Percentiles rank a stretch among this genome's conserved stretches.
phyloP scores from a whole-genome alignment of 2,113 vertebrate genomes.

The Turdus rufiventris region DNA sequence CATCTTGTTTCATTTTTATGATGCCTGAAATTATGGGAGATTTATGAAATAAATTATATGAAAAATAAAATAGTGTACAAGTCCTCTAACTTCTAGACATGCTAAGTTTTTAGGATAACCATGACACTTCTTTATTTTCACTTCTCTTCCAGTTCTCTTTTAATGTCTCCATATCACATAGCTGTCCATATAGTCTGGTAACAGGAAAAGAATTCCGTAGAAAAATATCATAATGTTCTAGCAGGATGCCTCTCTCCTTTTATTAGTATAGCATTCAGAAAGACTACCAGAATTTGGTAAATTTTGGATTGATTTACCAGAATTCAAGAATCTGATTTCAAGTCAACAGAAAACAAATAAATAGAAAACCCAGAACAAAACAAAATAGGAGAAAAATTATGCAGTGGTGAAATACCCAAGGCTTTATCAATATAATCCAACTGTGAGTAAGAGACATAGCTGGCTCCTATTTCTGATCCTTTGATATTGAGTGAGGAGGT shows the following conservation, averaged over 20 bases:
- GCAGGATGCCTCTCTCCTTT: neutral
- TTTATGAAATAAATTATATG: neutral
- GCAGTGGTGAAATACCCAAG: neutral
- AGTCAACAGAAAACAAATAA: neutral
- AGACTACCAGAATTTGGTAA: neutral
- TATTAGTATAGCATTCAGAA: neutral
- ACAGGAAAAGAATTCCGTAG: neutral
- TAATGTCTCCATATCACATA: neutral
- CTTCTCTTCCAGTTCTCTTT: neutral
- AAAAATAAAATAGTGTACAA: neutral
- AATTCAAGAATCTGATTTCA: neutral
- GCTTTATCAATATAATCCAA: neutral
- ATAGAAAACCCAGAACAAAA: neutral
- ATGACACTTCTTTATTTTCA: neutral
- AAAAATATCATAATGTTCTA: neutral
- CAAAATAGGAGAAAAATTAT: neutral
- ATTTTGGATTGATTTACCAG: neutral
- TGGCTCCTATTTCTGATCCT: neutral
- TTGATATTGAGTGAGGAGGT: neutral
- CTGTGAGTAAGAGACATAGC: neutral
- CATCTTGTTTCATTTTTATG: neutral
- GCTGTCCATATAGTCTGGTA: neutral
- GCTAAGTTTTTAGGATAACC: neutral
- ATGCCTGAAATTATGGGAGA: neutral
- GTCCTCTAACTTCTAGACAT: neutral